Base-by-base conservation (phyloP, 1,140 invertebrate genomes). In the Caenorhabditis inopinata region DNA sequence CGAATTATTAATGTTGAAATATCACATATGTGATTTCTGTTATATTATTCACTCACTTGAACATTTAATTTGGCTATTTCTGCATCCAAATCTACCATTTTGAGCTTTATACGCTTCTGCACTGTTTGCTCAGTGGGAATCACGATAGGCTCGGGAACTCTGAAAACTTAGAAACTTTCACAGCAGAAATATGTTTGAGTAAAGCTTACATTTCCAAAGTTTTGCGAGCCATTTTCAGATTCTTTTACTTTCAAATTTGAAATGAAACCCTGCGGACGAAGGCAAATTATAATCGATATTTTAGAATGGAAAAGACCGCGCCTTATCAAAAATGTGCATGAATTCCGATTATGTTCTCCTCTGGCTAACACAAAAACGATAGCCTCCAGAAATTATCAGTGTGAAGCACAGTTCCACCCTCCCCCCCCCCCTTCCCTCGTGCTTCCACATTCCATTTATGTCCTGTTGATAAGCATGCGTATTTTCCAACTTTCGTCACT, bases 21-120 rank as follows among this genome's bases (percentile, higher is more conserved):
- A 4, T 68, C 9, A 68, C 35, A 38, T 68, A 68, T 68, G 58
- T 68, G 58, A 38, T 68, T 68, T 68, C 12, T 68, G 58, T 68
- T 29, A 21, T 42, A 42, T 42, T 42, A 42, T 14, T 16, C 48
- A 47, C 29, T 23, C 29, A 79, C 78, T 45, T 79, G 51, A 7
- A 38, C 12, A 45, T 79, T 79, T 12, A 79, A 42, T 53, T 53
- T 73, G 29, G 46, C 58, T 18, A 79, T 79, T 68, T 79, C 78
- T 2, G 29, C 58, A 4, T 79, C 78, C 2, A 74, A 75, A 18
- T 79, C 78, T 5, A 79, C 51, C 29, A 79, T 74, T 74, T 47
- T 79, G 5, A 79, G 46, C 38, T 79, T 79, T 11, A 75, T 47
- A 2, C 73, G 23, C 25, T 68, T 68, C 38, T 68, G 58, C 0